Base-by-base conservation (phyloP, 2,113 vertebrate genomes). In the Hemiprocne comata region DNA sequence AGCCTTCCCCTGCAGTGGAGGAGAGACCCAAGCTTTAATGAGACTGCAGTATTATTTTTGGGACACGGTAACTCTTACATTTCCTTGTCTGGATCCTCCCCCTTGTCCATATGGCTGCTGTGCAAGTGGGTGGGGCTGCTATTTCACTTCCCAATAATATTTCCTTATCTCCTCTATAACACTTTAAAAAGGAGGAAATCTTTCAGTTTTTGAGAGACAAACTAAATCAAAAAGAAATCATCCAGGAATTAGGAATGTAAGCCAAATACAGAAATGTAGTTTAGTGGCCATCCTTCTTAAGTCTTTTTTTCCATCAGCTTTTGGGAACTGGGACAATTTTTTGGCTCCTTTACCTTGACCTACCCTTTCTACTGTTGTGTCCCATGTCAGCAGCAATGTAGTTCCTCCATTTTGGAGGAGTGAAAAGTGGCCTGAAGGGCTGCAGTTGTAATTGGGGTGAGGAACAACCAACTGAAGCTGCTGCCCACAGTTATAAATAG, bases 1-100 rank as follows among this genome's bases (percentile, higher is more conserved):
- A 34, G 98, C 98, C 21, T 98, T 99, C 73, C 98, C 98, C 42
- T 98, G 97, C 80, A 95, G 87, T 7, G 98, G 98, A 58, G 98
- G 98, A 84, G 98, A 99, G 93, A 98, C 94, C 64, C 97, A 98
- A n/a, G 98, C 98, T 75, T 95, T 98, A 73, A 97, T 93, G 91
- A 97, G 98, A 80, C 93, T 98, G 34, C 97, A 98, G 46, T 98
- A 98, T 96, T 99, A 98, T 87, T 98, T 98, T 29, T 99, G 98
- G 98, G 98, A 98, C 58, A 98, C 97, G 55, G 98, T 99, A 96
- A 97, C 97, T 87, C 42, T 28, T 34, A 36, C 5, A 69, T 75
- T 94, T 95, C 76, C 78, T 91, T 78, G 38, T 42, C 44, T 93
- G 19, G 58, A 58, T 91, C 48, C 60, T 93, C 60, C 60, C 46